phyloP scores from a whole-genome alignment of 2,888 invertebrate genomes.

The Oegoconia quadripuncta region DNA sequence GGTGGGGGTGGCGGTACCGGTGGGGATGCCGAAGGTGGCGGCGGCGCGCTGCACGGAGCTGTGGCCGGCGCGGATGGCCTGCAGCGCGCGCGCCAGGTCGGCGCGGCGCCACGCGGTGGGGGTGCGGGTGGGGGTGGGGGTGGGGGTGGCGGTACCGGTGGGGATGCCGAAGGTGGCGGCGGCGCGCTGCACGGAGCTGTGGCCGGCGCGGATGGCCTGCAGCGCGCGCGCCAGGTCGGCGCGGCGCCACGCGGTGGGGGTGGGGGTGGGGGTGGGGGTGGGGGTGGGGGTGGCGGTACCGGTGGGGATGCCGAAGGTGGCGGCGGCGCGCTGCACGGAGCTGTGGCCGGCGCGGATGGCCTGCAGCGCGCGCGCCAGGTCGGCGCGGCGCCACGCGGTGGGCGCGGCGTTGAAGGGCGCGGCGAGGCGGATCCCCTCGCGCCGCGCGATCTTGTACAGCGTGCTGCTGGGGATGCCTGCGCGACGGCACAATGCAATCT shows the following conservation, averaged over 20 bases:
- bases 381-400: constrained; percentile 92
- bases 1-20: too few species aligned
- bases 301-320: constrained; percentile 92
- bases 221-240: not conserved
- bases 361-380: constrained; percentile 89
- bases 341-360: constrained; percentile 89
- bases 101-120: too few species aligned
- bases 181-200: constrained; percentile 90
- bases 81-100: too few species aligned
- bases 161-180: constrained; percentile 91
- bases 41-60: too few species aligned
- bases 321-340: constrained; percentile 91
- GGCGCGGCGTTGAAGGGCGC: constrained; percentile 95
- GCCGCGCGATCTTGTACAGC: constrained; percentile 92
- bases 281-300: constrained; percentile 56
- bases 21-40: too few species aligned
- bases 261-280: constrained; percentile 85
- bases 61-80: too few species aligned
- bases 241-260: not conserved
- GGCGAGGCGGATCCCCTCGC: constrained; percentile 92
- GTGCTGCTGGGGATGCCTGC: constrained; percentile 93
- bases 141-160: too few species aligned
- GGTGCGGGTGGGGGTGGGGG: too few species aligned
- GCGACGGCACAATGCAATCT: too few species aligned
- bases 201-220: constrained; percentile 90